A percentile compares a stretch with the other conserved stretches of the same genome.
phyloP scores from a whole-genome alignment of 2,888 invertebrate species.

The Steinernema hermaphroditum region DNA sequence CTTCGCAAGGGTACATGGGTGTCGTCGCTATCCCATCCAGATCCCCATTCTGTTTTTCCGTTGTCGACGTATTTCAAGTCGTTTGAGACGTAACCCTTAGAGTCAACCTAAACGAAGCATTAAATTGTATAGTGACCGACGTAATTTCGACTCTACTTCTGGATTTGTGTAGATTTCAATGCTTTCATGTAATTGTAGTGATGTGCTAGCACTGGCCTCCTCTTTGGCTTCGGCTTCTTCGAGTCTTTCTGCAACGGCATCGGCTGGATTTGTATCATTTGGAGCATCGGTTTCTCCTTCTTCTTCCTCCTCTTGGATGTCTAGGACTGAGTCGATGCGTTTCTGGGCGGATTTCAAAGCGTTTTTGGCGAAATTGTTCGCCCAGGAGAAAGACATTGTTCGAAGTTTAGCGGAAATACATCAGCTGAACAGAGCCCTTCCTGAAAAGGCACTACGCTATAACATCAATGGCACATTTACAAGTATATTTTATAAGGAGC shows the following conservation, averaged over 20 bases:
- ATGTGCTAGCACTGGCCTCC: neutral
- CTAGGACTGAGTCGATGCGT: slow-evolving; percentile 40
- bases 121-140: neutral
- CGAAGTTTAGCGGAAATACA: neutral
- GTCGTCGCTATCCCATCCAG: neutral
- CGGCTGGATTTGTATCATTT: neutral
- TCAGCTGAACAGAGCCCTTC: no score
- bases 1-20: neutral
- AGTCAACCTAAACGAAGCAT: neutral
- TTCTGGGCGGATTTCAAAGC: slow-evolving; percentile 46
- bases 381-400: slow-evolving; percentile 41
- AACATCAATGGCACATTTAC: no score
- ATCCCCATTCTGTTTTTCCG: slow-evolving; percentile 6
- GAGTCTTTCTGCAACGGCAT: neutral
- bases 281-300: slow-evolving; percentile 34
- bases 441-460: no score
- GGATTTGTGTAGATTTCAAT: neutral
- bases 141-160: neutral
- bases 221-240: neutral
- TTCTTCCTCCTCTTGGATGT: slow-evolving; percentile 40
- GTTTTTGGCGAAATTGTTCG: slow-evolving; percentile 47
- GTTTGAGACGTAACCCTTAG: neutral
- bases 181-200: neutral
- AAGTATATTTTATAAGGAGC: no score
- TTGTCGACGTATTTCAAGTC: neutral